Percentiles rank a stretch among this genome's conserved stretches.
These are phyloP conservation scores for Zygothrica quintamaculata DNA, from an alignment of 2,888 invertebrate genomes.

Conservation along the genomic window DNA sequence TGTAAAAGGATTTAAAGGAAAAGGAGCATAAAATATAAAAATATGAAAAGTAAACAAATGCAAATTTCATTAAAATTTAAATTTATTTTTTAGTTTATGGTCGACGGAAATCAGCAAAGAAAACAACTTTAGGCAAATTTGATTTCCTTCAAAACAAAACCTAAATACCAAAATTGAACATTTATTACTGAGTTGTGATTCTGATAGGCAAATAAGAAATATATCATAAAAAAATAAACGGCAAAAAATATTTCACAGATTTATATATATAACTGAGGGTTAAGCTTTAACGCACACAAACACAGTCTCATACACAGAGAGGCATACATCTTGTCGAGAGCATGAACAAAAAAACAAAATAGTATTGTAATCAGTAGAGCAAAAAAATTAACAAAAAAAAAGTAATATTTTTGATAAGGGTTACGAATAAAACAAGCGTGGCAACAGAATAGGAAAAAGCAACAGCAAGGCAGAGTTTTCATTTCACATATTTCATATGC, in stretches of 20 bases:
- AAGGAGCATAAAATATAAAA: not conserved
- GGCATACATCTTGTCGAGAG: constrained; percentile 41
- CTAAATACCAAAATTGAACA: constrained; percentile 21
- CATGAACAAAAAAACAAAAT: constrained; percentile 39
- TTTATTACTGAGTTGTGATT: constrained; percentile 39
- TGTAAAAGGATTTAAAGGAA: constrained; percentile 10
- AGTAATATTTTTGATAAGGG: constrained; percentile 64
- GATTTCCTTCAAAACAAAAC: not conserved
- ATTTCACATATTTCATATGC: constrained; percentile 51
- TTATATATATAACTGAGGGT: constrained; percentile 14
- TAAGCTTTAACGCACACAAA: not conserved
- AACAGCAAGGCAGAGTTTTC: constrained; percentile 36
- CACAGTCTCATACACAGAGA: not conserved
- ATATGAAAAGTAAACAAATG: constrained; percentile 9
- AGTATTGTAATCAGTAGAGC: constrained; percentile 57
- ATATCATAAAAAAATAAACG: not conserved
- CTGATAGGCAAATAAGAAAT: constrained; percentile 14
- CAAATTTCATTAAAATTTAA: constrained; percentile 42
- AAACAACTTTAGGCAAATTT: constrained; percentile 56
- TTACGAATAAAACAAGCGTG: constrained; percentile 40
- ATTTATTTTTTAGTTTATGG: constrained; percentile 35
- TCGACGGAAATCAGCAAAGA: constrained; percentile 37
- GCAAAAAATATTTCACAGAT: constrained; percentile 5
- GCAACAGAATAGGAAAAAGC: constrained; percentile 4
- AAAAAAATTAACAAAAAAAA: too few relatives aligned